Evolutionary conservation across 2,888 invertebrate species (phyloP).

Genomic region (Prosapia bicincta): DNA sequence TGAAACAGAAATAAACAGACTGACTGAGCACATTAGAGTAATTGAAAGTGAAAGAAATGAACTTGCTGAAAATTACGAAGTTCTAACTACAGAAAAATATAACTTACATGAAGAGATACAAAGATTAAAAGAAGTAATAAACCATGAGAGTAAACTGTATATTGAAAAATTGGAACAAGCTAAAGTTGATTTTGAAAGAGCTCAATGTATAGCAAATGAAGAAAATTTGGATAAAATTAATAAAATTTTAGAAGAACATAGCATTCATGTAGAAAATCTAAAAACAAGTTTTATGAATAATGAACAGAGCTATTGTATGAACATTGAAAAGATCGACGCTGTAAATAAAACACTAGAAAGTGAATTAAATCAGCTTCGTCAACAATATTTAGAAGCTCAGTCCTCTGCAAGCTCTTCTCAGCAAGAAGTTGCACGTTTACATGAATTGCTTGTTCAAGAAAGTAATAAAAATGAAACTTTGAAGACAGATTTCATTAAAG

Average conservation of each 20-base stretch:
- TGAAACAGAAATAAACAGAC: constrained; percentile 18
- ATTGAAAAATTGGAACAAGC: constrained; percentile 45
- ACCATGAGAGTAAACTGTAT: constrained; percentile 10
- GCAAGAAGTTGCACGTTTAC: neutral
- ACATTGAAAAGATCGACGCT: neutral
- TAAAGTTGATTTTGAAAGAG: constrained; percentile 48
- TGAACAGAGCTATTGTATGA: constrained; percentile 1
- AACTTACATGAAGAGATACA: constrained; percentile 22
- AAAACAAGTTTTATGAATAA: neutral
- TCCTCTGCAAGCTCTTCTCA: neutral
- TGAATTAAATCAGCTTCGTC: neutral
- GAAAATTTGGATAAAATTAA: neutral
- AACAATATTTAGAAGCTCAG: neutral
- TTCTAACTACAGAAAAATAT: constrained; percentile 28
- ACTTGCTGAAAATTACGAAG: constrained; percentile 32
- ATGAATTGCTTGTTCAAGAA: neutral
- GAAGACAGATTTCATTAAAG: constrained; percentile 25
- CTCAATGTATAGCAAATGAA: neutral
- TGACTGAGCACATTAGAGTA: constrained; percentile 8
- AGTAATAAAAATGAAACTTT: constrained; percentile 41
- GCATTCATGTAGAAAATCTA: constrained; percentile 39
- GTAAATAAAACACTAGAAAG: neutral
- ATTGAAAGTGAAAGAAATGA: constrained; percentile 34
- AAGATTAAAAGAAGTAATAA: neutral
- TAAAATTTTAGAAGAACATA: constrained; percentile 38